phyloP scores from a whole-genome alignment of 2,113 vertebrate species.

The Carlito syrichta region DNA sequence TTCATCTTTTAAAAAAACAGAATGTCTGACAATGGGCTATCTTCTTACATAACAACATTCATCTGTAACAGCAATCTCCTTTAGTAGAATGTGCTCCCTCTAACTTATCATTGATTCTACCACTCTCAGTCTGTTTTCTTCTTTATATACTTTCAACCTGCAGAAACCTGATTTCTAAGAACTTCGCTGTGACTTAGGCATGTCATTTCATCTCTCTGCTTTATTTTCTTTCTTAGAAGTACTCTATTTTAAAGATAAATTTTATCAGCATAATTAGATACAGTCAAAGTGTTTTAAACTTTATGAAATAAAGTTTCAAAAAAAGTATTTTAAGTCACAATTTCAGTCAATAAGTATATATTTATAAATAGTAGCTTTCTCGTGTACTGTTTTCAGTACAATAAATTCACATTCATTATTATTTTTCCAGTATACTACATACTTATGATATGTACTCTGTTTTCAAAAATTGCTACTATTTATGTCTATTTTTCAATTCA shows the following conservation, averaged over 20 bases:
- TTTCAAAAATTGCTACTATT: neutral
- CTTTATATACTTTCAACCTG: neutral
- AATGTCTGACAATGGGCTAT: neutral
- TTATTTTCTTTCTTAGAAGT: constrained; percentile 1
- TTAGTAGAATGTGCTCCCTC: neutral
- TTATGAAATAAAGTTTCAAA: neutral
- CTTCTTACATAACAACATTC: neutral
- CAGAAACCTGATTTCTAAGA: neutral
- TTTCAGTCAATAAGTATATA: neutral
- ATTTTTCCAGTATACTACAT: neutral
- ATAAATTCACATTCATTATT: neutral
- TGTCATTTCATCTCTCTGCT: neutral
- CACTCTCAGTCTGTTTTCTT: neutral
- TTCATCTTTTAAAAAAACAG: constrained; percentile 15
- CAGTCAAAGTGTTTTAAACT: neutral
- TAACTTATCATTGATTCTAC: neutral
- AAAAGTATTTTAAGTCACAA: neutral
- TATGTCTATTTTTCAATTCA: constrained; percentile 31
- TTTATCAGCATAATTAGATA: constrained; percentile 9
- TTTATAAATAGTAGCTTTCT: neutral
- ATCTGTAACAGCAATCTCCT: neutral
- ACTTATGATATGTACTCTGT: neutral
- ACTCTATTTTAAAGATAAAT: constrained; percentile 37
- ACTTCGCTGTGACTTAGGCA: neutral
- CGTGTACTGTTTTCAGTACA: neutral